Base-by-base conservation (phyloP, 2,888 invertebrate genomes). In the Teleogryllus oceanicus region DNA sequence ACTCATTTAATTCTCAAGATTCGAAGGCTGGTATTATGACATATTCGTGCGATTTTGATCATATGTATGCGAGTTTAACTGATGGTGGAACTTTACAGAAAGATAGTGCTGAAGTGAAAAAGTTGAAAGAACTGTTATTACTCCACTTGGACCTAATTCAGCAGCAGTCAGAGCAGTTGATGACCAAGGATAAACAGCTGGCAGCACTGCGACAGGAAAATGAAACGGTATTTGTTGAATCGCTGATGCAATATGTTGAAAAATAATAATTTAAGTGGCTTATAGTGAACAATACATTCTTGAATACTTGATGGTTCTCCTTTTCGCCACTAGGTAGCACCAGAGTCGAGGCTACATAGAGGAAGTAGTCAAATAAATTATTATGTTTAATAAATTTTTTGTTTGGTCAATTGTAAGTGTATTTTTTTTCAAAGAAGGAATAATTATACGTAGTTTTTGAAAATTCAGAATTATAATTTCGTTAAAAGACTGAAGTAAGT, bases 111-210 rank as follows among this genome's bases (percentile, higher is more conserved):
- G 92, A 93, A 88, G 92, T 93, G 86, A 91, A 90, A 86, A 91
- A 91, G 84, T 88, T 93, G 79, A 95, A 95, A 87, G 93, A 94
- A 83, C 91, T 96, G 85, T 88, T 96, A 83, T 88, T 95, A 81
- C 90, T 94, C 83, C 96, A 97, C 86, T 89, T 96, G 84, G 96
- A 96, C 87, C 89, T 96, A 82, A 95, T 96, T 86, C 96, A 96
- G 86, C 95, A 96, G 87, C 96, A 96, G 87, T 94, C 94, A 85
- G 95, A 96, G 85, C 91, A 93, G 84, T 90, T 96, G 83, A 90
- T 92, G 83, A 92, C 92, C 84, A 94, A 94, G 87, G 96, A 96
- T 84, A 94, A 93, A 86, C 89, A 92, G 79, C 90, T 94, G 83
- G 91, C 92, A 81, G 89, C 91, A 80, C 88, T 95, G 62, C 91